Conservation (phyloP, 1,140 invertebrate species). For the Neomicropteryx cornuta region DNA sequence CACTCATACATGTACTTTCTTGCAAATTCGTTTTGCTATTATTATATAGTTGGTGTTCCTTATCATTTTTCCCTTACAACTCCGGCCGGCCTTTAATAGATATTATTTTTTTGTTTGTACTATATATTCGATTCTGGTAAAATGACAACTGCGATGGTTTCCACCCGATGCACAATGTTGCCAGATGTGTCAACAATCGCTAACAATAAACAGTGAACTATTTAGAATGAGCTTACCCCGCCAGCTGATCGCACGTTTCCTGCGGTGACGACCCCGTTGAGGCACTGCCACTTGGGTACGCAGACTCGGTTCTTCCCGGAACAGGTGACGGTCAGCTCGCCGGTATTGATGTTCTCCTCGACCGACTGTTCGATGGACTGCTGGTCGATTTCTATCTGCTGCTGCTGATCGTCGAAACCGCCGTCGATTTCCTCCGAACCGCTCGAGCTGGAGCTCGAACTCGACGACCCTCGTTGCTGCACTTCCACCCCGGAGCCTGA, state of each 20-base stretch:
- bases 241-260: conserved; percentile 31
- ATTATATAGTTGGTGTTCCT: no score
- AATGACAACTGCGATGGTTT: no score
- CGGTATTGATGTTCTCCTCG: conserved; percentile 15
- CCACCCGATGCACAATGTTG: background rate
- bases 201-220: conserved; percentile 1
- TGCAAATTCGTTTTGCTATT: no score
- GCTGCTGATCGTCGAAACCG: conserved; percentile 23
- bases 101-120: background rate
- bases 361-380: conserved; percentile 18
- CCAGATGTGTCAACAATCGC: background rate
- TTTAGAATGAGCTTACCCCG: conserved; percentile 36
- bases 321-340: conserved; percentile 35
- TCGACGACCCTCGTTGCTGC: conserved; percentile 17
- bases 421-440: conserved; percentile 23
- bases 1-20: no score
- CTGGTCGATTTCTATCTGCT: conserved; percentile 24
- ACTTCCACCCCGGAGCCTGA: background rate
- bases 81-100: background rate
- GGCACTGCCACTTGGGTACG: conserved; percentile 41
- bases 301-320: conserved; percentile 41
- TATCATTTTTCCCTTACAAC: background rate
- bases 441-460: conserved; percentile 27
- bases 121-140: no score
- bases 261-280: conserved; percentile 41